Evolutionary conservation across 2,797 vertebrate genomes (phyloP).

Genomic region (Acanthiza pusilla): DNA sequence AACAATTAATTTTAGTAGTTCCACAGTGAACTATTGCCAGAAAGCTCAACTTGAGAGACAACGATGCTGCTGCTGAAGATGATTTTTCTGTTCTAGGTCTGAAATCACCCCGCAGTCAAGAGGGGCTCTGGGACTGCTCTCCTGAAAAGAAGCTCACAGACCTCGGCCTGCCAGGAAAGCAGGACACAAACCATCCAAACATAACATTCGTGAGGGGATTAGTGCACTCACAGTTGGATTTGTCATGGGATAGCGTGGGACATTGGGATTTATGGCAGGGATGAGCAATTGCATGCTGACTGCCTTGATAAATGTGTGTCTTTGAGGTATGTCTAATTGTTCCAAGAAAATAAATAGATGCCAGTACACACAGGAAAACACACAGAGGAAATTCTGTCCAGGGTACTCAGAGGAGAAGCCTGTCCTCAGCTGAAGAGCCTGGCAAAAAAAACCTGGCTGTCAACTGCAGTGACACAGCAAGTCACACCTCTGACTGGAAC

Average conservation of each 20-base stretch:
- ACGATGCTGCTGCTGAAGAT: neutral
- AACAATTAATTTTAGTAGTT: conserved; percentile 43
- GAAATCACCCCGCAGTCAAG: neutral
- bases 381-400: neutral
- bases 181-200: neutral
- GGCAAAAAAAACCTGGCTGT: neutral
- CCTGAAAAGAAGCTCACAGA: neutral
- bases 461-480: neutral
- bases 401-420: neutral
- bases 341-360: neutral
- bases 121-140: neutral
- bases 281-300: neutral
- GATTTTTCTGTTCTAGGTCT: neutral
- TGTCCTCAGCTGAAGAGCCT: neutral
- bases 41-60: neutral
- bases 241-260: neutral
- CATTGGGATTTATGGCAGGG: neutral
- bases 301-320: neutral
- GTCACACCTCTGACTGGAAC: neutral
- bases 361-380: neutral
- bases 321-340: neutral
- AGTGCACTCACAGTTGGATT: neutral
- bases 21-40: neutral
- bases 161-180: neutral
- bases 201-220: neutral